Conservation (phyloP, 64 coral and sea anemone species). For the Porites australiensis region DNA sequence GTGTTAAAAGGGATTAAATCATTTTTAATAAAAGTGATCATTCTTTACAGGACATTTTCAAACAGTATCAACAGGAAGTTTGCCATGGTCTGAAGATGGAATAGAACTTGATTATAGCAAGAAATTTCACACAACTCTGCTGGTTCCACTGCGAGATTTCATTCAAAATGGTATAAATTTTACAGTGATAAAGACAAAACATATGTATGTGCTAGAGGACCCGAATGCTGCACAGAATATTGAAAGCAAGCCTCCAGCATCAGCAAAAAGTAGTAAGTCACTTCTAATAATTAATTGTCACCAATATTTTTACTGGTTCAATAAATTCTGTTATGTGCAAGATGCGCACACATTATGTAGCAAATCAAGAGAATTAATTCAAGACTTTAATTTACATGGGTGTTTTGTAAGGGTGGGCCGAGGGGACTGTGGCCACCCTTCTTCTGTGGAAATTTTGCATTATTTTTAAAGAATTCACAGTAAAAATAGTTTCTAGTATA, state of each 20-base stretch:
- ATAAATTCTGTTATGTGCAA: too few species aligned
- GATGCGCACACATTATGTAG: too few species aligned
- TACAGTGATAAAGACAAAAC: slow-evolving; percentile 83
- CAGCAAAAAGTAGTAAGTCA: slow-evolving; percentile 65
- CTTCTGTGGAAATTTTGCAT: too few species aligned
- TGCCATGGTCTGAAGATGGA: slow-evolving; percentile 81
- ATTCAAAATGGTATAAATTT: slow-evolving; percentile 86
- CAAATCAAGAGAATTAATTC: too few species aligned
- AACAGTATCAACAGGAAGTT: slow-evolving; percentile 55
- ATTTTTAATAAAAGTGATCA: background rate
- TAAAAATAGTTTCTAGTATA: too few species aligned
- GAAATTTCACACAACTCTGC: slow-evolving; percentile 67
- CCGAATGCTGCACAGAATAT: slow-evolving; percentile 63
- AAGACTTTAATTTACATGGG: too few species aligned
- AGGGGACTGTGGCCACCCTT: too few species aligned
- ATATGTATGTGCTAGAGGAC: slow-evolving; percentile 92
- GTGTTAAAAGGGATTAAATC: too few species aligned
- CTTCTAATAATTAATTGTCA: background rate
- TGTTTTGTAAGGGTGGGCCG: too few species aligned
- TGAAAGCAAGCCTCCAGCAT: slow-evolving; percentile 17
- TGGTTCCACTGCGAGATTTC: slow-evolving; percentile 79
- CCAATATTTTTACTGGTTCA: too few species aligned
- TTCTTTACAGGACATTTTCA: slow-evolving; percentile 34
- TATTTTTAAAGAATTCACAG: too few species aligned
- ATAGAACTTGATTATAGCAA: slow-evolving; percentile 83